Base-by-base conservation (phyloP, 2,888 invertebrate genomes). In the Orthosia gracilis region DNA sequence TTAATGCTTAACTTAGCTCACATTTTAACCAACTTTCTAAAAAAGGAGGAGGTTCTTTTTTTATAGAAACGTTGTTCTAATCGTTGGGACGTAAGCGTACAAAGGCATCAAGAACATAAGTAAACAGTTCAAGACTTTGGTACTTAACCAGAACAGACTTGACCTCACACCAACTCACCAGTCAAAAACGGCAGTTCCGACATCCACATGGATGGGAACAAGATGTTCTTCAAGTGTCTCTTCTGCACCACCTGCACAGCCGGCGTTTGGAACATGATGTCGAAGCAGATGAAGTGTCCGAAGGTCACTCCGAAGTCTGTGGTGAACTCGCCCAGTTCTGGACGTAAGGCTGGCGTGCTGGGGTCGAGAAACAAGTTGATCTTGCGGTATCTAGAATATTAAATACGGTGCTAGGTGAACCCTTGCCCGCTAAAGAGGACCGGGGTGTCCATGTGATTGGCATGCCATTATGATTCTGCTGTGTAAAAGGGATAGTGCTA, bases 201-300 rank as follows among this genome's bases (percentile, higher is more conserved):
- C 87, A 98, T 98, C 99, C 99, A 99, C 93, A 98, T 98, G 0
- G 98, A 97, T 0, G 98, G 97, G 85, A 97, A 98, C 1, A 98
- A 92, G 17, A 98, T 92, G 85, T 98, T 97, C 23, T 96, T 97
- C 2, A 98, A 88, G 1, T 96, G 95, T 3, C 92, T 85, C 69
- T 97, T 94, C 79, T 96, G 92, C 0, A 97, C 94, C 17, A 97
- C 92, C 75, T 97, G 95, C 13, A 98, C 94, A 0, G 97, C 97
- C 0, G 98, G 98, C 9, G 97, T 94, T 86, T 97, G 97, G 94
- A 98, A 98, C 84, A 98, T 91, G 13, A 99, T 97, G 90, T 99
- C 99, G 90, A 98, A 99, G 92, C 99, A 99, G 63, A 98, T 97
- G 90, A 98, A 98, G 83, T 98, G 97, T 0, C 98, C 98, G 90